phyloP scores from a whole-genome alignment of 2,797 vertebrate genomes.

The Catamblyrhynchus diadema region DNA sequence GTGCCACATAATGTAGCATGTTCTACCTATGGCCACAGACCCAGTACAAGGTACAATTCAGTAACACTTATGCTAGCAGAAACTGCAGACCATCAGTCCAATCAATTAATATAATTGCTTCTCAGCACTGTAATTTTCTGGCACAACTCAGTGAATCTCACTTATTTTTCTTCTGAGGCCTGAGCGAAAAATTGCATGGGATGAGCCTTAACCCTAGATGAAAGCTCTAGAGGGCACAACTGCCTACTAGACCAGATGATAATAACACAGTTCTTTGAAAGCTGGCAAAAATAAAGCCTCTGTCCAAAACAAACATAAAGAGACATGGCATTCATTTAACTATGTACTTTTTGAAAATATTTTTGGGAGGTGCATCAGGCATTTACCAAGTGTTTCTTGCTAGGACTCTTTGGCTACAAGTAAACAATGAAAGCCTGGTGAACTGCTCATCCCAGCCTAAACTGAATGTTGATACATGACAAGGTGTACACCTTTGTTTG shows the following conservation, averaged over 20 bases:
- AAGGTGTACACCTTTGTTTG: not conserved
- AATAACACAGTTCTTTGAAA: not conserved
- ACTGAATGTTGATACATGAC: rapidly evolving
- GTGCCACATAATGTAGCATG: not conserved
- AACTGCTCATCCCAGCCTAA: not conserved
- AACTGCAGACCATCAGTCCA: not conserved
- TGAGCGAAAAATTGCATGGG: not conserved
- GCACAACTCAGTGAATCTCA: not conserved
- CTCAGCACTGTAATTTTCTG: not conserved
- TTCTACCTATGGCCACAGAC: not conserved
- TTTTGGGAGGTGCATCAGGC: not conserved
- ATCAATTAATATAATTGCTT: not conserved
- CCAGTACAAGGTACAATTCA: not conserved
- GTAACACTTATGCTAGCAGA: not conserved
- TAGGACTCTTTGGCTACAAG: not conserved
- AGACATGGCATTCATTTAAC: not conserved
- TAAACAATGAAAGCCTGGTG: not conserved
- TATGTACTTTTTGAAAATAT: not conserved
- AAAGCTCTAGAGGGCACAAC: not conserved
- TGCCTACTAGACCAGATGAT: not conserved
- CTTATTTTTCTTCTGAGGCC: not conserved
- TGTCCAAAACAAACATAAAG: not conserved
- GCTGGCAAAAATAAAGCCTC: not conserved
- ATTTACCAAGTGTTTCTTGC: not conserved
- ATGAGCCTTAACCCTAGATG: not conserved